Percentiles rank a stretch among this genome's conserved stretches.
phyloP scores from a whole-genome alignment of 2,797 vertebrate species.

The Pangasius sanitwongsei region DNA sequence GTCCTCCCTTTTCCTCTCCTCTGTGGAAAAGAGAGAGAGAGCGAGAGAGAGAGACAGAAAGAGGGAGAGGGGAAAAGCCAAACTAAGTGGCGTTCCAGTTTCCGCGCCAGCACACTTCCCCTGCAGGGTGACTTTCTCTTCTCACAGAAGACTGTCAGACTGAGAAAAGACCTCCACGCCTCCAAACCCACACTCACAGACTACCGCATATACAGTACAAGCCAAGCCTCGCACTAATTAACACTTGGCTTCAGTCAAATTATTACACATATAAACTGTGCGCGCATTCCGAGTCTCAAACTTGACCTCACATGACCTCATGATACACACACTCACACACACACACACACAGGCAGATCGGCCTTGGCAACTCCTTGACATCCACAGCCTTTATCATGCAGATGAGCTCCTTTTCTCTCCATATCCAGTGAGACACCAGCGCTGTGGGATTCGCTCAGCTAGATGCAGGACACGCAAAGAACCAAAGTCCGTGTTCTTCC shows the following conservation, averaged over 20 bases:
- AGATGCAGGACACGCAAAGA: conserved; percentile 12
- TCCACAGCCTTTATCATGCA: conserved; percentile 65
- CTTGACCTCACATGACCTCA: conserved; percentile 31
- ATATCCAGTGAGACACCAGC: conserved; percentile 37
- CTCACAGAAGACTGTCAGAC: conserved; percentile 39
- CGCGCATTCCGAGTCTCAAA: background rate
- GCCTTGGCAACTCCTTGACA: conserved; percentile 61
- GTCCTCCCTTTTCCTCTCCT: conserved; percentile 53
- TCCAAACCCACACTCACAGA: conserved; percentile 28
- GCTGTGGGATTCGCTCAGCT: conserved; percentile 17
- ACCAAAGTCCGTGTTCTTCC: background rate
- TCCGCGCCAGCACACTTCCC: conserved; percentile 51
- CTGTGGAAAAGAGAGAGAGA: conserved; percentile 48
- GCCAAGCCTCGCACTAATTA: conserved; percentile 16
- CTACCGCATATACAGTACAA: conserved; percentile 21
- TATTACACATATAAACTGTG: background rate
- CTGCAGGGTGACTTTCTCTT: conserved; percentile 48
- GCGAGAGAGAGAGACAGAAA: background rate
- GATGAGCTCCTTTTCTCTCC: conserved; percentile 56
- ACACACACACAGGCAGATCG: conserved; percentile 36
- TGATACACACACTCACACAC: conserved; percentile 28
- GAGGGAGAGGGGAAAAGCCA: conserved; percentile 34
- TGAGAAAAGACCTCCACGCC: conserved; percentile 40
- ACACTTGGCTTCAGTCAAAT: conserved; percentile 6
- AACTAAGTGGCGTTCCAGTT: conserved; percentile 46